Evolutionary conservation across 2,888 invertebrate genomes (phyloP), one percentile per base, ranked within the genome.

Genomic region (Eledone cirrhosa): DNA sequence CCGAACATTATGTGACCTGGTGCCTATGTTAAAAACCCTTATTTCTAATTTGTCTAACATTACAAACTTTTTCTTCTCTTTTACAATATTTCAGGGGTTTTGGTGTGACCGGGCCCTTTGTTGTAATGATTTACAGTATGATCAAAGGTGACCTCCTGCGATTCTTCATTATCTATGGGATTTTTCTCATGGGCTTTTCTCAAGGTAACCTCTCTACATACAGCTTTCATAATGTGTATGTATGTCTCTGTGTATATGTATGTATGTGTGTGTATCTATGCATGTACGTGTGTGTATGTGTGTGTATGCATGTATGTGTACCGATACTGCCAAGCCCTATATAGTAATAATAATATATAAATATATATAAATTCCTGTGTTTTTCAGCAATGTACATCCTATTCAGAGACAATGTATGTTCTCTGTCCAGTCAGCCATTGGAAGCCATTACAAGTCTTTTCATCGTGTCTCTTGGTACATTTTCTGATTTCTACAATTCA

Each of bases 91-190:
- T 79, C 83, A 97, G 99, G 88, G 98, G 98, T 22, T 97, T 99
- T 91, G 97, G 97, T 91, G 97, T 98, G 0, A 98, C 99, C 1
- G 99, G 99, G 5, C 99, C 99, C 0, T 99, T 99, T 93, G 99
- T 99, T n/a, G 97, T 98, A 84, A 99, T 99, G 98, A 97, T 99
- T 85, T 99, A 99, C 92, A 94, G 98, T 83, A 99, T 99, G 97
- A 95, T 99, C 77, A 95, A 95, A 93, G 97, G 98, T 79, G 99
- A 99, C 92, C 92, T 99, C 48, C 92, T 98, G 41, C 93, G 99
- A 83, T 99, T 99, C 91, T 97, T 98, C 81, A 95, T 95, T 76
- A 99, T 99, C 89, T 99, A 99, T 90, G 92, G 97, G 82, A 97
- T 99, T 5, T 99, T 99, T 90, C 96, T 99, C 8, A 95, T 98